phyloP scores from a whole-genome alignment of 2,888 invertebrate species.

The Ochlodes sylvanus region DNA sequence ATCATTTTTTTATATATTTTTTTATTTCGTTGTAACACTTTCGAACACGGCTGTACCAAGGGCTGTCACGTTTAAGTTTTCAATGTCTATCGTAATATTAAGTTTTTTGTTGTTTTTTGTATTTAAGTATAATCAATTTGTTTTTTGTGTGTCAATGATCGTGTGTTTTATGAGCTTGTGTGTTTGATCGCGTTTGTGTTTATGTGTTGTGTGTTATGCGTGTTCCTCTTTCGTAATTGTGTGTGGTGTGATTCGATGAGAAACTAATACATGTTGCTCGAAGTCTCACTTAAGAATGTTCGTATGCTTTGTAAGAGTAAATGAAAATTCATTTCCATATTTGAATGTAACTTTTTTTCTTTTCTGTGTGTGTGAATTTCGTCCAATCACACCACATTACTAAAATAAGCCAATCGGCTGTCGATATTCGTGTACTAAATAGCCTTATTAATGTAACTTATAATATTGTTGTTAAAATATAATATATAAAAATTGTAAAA shows the following conservation, averaged over 20 bases:
- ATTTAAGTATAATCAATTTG: slow-evolving; percentile 59
- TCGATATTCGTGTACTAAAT: slow-evolving; percentile 72
- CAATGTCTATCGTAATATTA: slow-evolving; percentile 56
- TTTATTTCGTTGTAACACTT: slow-evolving; percentile 3
- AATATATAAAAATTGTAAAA: slow-evolving; percentile 61
- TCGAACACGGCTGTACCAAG: slow-evolving; percentile 39
- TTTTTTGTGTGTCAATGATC: slow-evolving; percentile 52
- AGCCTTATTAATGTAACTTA: slow-evolving; percentile 82
- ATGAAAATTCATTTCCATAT: slow-evolving; percentile 24
- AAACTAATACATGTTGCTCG: slow-evolving; percentile 34
- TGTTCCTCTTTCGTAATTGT: slow-evolving; percentile 51
- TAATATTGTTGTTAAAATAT: slow-evolving; percentile 62
- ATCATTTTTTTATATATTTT: slow-evolving; percentile 12
- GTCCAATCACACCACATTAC: slow-evolving; percentile 61
- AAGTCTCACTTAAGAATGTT: slow-evolving; percentile 26
- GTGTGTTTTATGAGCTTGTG: slow-evolving; percentile 39
- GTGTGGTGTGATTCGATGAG: slow-evolving; percentile 63
- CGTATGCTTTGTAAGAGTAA: not conserved
- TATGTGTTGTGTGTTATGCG: slow-evolving; percentile 48
- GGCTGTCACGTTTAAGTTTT: slow-evolving; percentile 46
- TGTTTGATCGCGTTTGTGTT: slow-evolving; percentile 41
- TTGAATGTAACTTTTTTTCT: slow-evolving; percentile 18
- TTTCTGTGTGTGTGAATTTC: slow-evolving; percentile 34
- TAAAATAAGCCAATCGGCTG: slow-evolving; percentile 50
- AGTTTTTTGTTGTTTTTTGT: slow-evolving; percentile 70